Evolutionary conservation across 2,888 invertebrate species (phyloP).

Genomic region (Polia nebulosa): DNA sequence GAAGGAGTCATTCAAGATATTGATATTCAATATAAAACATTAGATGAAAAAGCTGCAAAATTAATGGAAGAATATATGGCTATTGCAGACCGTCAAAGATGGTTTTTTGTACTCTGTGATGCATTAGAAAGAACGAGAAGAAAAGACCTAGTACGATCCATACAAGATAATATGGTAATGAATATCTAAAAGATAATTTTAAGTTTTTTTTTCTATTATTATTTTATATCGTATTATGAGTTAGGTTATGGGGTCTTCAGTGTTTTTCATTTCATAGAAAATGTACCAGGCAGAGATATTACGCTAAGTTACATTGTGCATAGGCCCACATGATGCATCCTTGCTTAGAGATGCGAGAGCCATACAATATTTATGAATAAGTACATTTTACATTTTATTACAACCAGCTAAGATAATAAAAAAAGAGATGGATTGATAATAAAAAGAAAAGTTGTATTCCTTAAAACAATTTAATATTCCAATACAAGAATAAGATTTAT

Average conservation of each 20-base stretch:
- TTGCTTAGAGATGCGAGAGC: not conserved
- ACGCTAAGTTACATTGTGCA: not conserved
- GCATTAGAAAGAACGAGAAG: slow-evolving; percentile 82
- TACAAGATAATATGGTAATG: slow-evolving; percentile 84
- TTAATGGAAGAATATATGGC: slow-evolving; percentile 76
- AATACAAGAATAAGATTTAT: slow-evolving; percentile 7
- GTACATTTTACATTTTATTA: no score
- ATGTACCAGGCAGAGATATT: not conserved
- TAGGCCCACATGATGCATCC: not conserved
- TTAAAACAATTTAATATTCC: slow-evolving; percentile 21
- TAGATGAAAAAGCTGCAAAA: slow-evolving; percentile 75
- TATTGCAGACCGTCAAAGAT: slow-evolving; percentile 79
- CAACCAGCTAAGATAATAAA: no score
- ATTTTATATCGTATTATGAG: not conserved
- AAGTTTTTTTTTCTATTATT: not conserved
- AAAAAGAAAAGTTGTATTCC: not conserved
- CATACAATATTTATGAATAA: not conserved
- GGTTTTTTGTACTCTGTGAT: slow-evolving; percentile 83
- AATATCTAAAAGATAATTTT: slow-evolving; percentile 71
- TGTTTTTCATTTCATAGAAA: not conserved
- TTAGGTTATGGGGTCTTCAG: not conserved
- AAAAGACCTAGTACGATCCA: slow-evolving; percentile 78
- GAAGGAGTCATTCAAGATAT: slow-evolving; percentile 83
- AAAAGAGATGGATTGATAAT: no score
- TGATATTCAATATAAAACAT: slow-evolving; percentile 71